These are phyloP conservation scores for Dendronephthya gigantea DNA, from an alignment of 64 coral and sea anemone species.

Conservation along the genomic window DNA sequence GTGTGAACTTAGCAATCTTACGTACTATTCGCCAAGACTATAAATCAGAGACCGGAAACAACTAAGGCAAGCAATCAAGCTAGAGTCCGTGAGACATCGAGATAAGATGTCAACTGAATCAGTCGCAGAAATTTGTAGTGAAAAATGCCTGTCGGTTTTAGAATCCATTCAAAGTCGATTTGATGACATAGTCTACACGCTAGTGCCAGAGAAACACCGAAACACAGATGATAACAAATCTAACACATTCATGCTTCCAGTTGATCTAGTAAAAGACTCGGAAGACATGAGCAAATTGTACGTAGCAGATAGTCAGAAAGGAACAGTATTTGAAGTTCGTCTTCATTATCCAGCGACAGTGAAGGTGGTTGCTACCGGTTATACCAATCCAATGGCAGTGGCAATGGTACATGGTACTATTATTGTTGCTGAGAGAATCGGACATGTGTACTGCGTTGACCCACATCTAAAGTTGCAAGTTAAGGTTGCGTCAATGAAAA, in stretches of 20 bases:
- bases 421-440: conserved; percentile 20
- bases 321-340: conserved; percentile 37
- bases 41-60: conserved; percentile 38
- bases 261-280: conserved; percentile 32
- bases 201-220: conserved; percentile 46
- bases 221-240: conserved; percentile 26
- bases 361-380: conserved; percentile 29
- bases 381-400: conserved; percentile 45
- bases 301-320: conserved; percentile 39
- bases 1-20: conserved; percentile 44
- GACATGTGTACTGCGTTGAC: conserved; percentile 21
- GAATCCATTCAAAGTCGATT: conserved; percentile 44
- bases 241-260: conserved; percentile 36
- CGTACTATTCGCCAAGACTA: conserved; percentile 46
- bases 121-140: conserved; percentile 53
- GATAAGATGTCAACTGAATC: conserved; percentile 58
- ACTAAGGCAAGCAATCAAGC: conserved; percentile 42
- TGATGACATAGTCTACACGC: conserved; percentile 38
- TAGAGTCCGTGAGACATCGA: conserved; percentile 37
- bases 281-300: conserved; percentile 45
- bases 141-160: conserved; percentile 43
- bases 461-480: conserved; percentile 23
- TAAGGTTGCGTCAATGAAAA: conserved; percentile 17
- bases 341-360: conserved; percentile 44
- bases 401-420: conserved; percentile 45